Evolutionary conservation across 2,797 vertebrate genomes (phyloP), one percentile per base, ranked within the genome.

Genomic region (Sebastes vulpes): DNA sequence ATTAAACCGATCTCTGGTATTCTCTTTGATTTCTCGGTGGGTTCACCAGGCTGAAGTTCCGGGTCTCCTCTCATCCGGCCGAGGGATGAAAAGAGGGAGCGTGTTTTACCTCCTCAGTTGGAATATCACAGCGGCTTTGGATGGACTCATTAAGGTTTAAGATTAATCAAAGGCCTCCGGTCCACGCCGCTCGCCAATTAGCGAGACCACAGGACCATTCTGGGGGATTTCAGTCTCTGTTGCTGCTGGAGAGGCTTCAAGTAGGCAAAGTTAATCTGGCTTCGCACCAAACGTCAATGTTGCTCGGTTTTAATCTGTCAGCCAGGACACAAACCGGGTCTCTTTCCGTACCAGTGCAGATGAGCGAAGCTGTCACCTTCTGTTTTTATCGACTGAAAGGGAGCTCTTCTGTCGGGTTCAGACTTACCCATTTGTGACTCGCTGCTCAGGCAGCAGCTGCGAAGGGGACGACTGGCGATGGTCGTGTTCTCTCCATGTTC

Each of bases 1-100:
- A 95, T 95, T 94, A 93, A 95, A 94, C 64, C 59, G 90, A 88
- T 88, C 79, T 95, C 76, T 93, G 85, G 91, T 89, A 95, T 93
- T 94, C 94, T 92, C 91, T 95, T 95, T 95, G 93, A 94, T 94
- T 95, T 88, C 81, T 85, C 68, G 0, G 52, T 4, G 89, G 86
- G 92, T 94, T 93, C 91, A 90, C 81, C 50, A 66, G 90, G 89
- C 85, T 85, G 80, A 65, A 73, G 82, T 89, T 93, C 63, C 81
- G 80, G 91, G 92, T 91, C 91, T 92, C 66, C 20, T 86, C 78
- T 90, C 52, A 85, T 88, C 81, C 58, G 65, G 78, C 78, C 48
- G 59, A 60, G 32, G 82, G 89, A 92, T 89, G 87, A 91, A 92
- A 91, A 76, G 82, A 81, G 54, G 70, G 88, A 91, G 67, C 23